A percentile compares a stretch with the other conserved stretches of the same genome.
These are phyloP conservation scores for Channa argus DNA, from an alignment of 2,113 vertebrate species.

Conservation along the genomic window DNA sequence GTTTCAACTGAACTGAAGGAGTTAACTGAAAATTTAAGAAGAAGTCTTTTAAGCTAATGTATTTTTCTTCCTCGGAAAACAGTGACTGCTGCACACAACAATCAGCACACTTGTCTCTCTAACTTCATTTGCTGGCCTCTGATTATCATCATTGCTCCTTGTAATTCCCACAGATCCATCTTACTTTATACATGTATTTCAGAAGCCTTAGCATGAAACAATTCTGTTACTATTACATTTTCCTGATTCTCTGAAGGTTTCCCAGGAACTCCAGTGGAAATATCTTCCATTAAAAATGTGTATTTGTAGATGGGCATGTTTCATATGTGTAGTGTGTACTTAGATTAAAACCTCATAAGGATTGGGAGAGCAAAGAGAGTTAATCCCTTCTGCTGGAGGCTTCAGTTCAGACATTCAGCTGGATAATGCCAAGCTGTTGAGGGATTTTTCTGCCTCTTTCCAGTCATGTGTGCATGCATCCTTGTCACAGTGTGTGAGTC, in stretches of 20 bases:
- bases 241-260: slow-evolving; percentile 17
- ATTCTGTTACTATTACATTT: slow-evolving; percentile 49
- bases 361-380: slow-evolving; percentile 49
- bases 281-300: slow-evolving; percentile 1
- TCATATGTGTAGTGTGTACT: slow-evolving; percentile 36
- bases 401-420: slow-evolving; percentile 61
- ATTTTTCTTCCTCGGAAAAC: background rate
- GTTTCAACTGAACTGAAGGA: too few species aligned
- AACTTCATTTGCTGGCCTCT: slow-evolving; percentile 6
- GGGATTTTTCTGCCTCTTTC: slow-evolving; percentile 57
- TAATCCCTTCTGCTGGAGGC: slow-evolving; percentile 67
- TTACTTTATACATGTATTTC: slow-evolving; percentile 41
- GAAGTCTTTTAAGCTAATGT: background rate
- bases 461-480: slow-evolving; percentile 26
- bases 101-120: slow-evolving; percentile 3
- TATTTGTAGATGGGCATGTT: slow-evolving; percentile 20
- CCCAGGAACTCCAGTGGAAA: slow-evolving; percentile 9
- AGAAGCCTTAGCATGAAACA: slow-evolving; percentile 36
- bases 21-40: too few species aligned
- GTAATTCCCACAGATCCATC: slow-evolving; percentile 28
- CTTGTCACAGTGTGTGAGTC: slow-evolving; percentile 34
- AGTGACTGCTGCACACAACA: background rate
- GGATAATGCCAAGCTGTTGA: slow-evolving; percentile 65
- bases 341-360: slow-evolving; percentile 61
- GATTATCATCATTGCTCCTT: slow-evolving; percentile 18